Percentiles rank a stretch among this genome's conserved stretches.
These are phyloP conservation scores for Brachionus rotundiformis DNA, from an alignment of 1,140 invertebrate species.

Conservation along the genomic window DNA sequence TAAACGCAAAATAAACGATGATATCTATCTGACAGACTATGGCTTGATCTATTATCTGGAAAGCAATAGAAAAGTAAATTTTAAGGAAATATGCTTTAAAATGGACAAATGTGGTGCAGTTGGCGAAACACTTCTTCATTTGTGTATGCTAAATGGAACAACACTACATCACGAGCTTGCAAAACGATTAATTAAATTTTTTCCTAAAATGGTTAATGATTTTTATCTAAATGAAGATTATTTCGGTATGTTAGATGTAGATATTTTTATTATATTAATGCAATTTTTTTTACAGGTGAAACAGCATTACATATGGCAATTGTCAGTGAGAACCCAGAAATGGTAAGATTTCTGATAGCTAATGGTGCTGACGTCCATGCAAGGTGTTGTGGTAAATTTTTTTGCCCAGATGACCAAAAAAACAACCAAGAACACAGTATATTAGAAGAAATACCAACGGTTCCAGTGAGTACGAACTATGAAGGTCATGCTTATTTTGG, in stretches of 20 bases:
- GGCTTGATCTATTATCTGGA: neutral
- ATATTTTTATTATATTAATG: too few relatives aligned
- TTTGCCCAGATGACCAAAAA: conserved; percentile 96
- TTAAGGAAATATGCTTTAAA: conserved; percentile 81
- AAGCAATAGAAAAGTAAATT: neutral
- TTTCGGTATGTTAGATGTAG: conserved; percentile 73
- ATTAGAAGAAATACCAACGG: conserved; percentile 87
- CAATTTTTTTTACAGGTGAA: conserved; percentile 55
- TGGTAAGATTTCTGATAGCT: conserved; percentile 92
- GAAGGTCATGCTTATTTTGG: conserved; percentile 95
- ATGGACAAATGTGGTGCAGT: conserved; percentile 88
- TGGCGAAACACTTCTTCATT: conserved; percentile 88
- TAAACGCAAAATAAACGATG: neutral
- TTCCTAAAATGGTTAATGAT: conserved; percentile 92
- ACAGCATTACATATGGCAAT: conserved; percentile 85
- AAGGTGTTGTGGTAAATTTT: conserved; percentile 77
- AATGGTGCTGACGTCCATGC: conserved; percentile 85
- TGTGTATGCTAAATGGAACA: conserved; percentile 87
- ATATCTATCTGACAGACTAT: neutral
- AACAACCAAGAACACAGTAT: conserved; percentile 73
- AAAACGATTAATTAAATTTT: conserved; percentile 83
- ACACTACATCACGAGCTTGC: conserved; percentile 87
- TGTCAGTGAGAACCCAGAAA: conserved; percentile 93
- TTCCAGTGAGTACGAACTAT: conserved; percentile 84
- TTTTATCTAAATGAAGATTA: conserved; percentile 94